Base-by-base conservation (phyloP, 2,797 vertebrate genomes). In the Falco naumanni region DNA sequence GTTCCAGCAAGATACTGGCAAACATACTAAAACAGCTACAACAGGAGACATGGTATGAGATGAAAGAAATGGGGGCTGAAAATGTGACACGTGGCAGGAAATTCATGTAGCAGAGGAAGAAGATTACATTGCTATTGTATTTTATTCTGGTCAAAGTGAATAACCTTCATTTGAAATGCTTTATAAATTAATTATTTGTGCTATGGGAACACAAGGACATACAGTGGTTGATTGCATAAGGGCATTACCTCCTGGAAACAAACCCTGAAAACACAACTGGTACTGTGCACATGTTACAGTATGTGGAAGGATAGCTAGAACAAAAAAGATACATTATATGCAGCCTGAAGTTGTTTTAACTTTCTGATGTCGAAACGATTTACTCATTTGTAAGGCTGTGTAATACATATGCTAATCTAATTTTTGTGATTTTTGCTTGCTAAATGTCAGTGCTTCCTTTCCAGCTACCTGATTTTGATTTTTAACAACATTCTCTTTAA, bases 31-130 rank as follows among this genome's bases (percentile, higher is more conserved):
- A 97, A 8, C 41, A 93, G 69, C 45, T 87, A 8, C 94, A 96
- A 87, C 45, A 87, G 65, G 84, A 96, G 86, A 93, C 83, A 66
- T 71, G 81, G 97, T 97, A 97, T 87, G 78, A 97, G 83, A 95
- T 87, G 95, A 96, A 96, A 97, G 94, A 97, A 96, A 96, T 87
- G 56, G 93, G 33, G 83, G 74, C 84, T 97, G 87, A 92, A 96
- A 97, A 90, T 87, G 37, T 90, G 94, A 87, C 59, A 89, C 45
- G 54, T 82, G 59, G 51, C 92, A 93, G 41, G 13, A 65, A 96
- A 94, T 72, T 94, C 57, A 69, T 88, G 72, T 4, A 57, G 76
- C 85, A 96, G 78, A 97, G 96, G 87, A 97, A 96, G 93, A 89
- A 89, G 84, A 96, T 91, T 70, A 64, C 59, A 84, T 75, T 61